Conservation (phyloP, 2,797 vertebrate species). For the Pipistrellus pipistrellus region DNA sequence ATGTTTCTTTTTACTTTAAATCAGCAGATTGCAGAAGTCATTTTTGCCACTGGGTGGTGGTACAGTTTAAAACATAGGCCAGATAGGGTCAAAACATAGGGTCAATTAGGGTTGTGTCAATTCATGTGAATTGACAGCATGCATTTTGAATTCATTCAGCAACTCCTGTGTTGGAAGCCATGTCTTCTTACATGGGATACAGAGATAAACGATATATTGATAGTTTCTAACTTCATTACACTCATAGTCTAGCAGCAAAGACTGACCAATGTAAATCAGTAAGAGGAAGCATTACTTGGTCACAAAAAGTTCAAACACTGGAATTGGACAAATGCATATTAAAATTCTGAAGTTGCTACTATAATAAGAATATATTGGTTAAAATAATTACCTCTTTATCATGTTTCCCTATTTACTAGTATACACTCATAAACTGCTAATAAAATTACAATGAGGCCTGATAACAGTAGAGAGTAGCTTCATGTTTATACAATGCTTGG, state of each 20-base stretch:
- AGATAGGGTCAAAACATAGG: neutral
- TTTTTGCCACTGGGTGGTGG: neutral
- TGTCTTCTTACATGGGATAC: neutral
- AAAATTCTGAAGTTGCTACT: neutral
- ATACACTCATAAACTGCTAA: neutral
- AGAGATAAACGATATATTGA: neutral
- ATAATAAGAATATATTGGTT: neutral
- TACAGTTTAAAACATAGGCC: neutral
- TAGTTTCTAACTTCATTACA: neutral
- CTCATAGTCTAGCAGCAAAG: neutral
- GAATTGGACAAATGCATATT: neutral
- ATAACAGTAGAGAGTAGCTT: neutral
- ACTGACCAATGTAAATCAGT: neutral
- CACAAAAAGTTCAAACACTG: neutral
- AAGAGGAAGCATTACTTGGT: neutral
- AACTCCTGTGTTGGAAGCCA: neutral
- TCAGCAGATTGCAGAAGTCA: neutral
- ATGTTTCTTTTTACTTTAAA: neutral
- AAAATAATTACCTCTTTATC: neutral
- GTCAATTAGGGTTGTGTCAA: neutral
- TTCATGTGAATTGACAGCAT: neutral
- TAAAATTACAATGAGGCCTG: neutral
- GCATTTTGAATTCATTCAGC: neutral
- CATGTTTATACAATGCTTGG: neutral
- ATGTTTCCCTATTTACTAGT: neutral